Evolutionary conservation across 2,113 vertebrate species (phyloP), one percentile per base, ranked within the genome.

Genomic region (Gavia stellata): DNA sequence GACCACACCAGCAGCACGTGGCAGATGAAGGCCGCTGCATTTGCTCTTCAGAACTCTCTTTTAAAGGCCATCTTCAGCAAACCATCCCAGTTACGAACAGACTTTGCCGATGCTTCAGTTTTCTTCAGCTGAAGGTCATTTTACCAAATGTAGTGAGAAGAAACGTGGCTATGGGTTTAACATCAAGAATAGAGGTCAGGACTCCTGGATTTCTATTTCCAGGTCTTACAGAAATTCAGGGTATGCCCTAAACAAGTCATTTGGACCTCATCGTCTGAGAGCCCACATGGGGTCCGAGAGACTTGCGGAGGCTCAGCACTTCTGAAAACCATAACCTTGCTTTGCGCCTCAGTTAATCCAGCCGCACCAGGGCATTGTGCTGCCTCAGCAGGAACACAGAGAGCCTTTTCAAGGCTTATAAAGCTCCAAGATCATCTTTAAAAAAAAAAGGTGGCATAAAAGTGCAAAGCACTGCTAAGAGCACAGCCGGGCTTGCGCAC

Each of bases 251-350:
- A 68, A 53, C 44, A 44, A 88, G n/a, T 33, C 59, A 23, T 88
- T 88, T 29, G 70, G 59, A 63, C n/a, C 55, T 21, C 15, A 47
- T 10, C 21, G 53, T n/a, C 74, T n/a, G 68, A 53, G 38, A 49
- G 44, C 31, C 19, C 52, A 24, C 36, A 2, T 2, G 0, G 36
- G 58, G 19, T 36, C 63, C 2, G 0, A 11, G 47, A 31, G 28
- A 21, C 58, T 52, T n/a, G 63, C 0, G 0, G 52, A 52, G 15
- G n/a, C 83, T 94, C 92, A 78, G 55, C 61, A 40, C 14, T 86
- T 74, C 74, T 70, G 49, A 50, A 80, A 73, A 55, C 7, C 80
- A 31, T 29, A 55, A 50, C 70, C 87, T 85, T 74, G 70, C 44
- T 59, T 38, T 26, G 28, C 68, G 71, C 71, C 65, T 74, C 45